phyloP scores from a whole-genome alignment of 1,140 invertebrate species.

The Zaprionus africanus region DNA sequence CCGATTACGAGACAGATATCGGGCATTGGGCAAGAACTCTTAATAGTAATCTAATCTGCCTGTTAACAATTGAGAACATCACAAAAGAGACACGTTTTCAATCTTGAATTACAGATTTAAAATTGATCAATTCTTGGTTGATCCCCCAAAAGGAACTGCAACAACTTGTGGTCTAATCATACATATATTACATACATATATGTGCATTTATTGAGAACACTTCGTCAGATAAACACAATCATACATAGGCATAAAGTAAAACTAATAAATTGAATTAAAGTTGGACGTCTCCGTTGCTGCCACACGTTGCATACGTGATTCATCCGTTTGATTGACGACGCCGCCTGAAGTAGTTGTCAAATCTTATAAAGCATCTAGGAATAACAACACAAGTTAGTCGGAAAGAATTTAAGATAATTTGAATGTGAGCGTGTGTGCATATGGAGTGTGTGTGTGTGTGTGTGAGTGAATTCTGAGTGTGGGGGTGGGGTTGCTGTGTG shows the following conservation, averaged over 20 bases:
- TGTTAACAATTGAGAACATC: too few species aligned
- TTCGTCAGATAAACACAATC: slow-evolving; percentile 57
- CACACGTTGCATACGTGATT: background rate
- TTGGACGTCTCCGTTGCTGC: slow-evolving; percentile 2
- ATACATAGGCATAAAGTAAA: slow-evolving; percentile 54
- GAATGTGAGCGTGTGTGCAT: slow-evolving; percentile 1
- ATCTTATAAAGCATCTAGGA: slow-evolving; percentile 68
- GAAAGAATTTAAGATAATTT: background rate
- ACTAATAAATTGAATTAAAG: slow-evolving; percentile 37
- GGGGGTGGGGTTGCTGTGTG: background rate
- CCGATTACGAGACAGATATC: background rate
- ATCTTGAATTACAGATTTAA: too few species aligned
- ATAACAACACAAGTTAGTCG: slow-evolving; percentile 34
- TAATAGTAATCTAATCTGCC: too few species aligned
- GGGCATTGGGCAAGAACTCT: too few species aligned
- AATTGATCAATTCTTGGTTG: too few species aligned
- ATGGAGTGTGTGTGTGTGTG: slow-evolving; percentile 1
- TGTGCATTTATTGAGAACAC: slow-evolving; percentile 78
- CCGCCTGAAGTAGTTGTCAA: slow-evolving; percentile 17
- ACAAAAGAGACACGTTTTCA: too few species aligned
- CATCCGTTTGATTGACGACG: slow-evolving; percentile 7
- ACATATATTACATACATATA: slow-evolving; percentile 80
- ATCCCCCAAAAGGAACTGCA: background rate
- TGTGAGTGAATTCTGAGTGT: background rate
- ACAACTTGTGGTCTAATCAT: slow-evolving; percentile 36